Evolutionary conservation across 2,113 vertebrate genomes (phyloP).

Genomic region (Emydocephalus ijimae): DNA sequence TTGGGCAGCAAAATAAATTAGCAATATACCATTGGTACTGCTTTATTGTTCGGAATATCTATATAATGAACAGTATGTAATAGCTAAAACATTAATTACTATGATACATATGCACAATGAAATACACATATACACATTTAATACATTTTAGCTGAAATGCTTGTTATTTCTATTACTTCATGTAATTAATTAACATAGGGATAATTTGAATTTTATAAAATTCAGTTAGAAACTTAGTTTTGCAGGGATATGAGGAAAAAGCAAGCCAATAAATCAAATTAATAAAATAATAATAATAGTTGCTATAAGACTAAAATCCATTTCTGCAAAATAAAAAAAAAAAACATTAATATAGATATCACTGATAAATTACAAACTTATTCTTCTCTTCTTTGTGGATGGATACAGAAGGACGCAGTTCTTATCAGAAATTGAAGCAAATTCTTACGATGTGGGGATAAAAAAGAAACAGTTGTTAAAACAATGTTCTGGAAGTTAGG

Average conservation of each 20-base stretch:
- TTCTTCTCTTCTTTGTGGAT: background rate
- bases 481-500: background rate
- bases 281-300: background rate
- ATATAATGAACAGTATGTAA: background rate
- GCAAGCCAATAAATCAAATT: background rate
- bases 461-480: background rate
- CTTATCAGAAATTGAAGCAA: background rate
- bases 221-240: background rate
- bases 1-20: conserved; percentile 37
- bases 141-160: background rate
- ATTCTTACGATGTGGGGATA: background rate
- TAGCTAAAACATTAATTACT: background rate
- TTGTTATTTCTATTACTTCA: background rate
- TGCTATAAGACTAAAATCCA: background rate
- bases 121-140: background rate
- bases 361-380: background rate
- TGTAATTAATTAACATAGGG: background rate
- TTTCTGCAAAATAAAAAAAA: background rate
- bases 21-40: background rate
- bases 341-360: background rate
- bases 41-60: background rate
- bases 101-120: background rate
- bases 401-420: background rate
- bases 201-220: background rate
- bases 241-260: background rate